Conservation (phyloP, 2,888 invertebrate genomes). For the Plebejus anna region DNA sequence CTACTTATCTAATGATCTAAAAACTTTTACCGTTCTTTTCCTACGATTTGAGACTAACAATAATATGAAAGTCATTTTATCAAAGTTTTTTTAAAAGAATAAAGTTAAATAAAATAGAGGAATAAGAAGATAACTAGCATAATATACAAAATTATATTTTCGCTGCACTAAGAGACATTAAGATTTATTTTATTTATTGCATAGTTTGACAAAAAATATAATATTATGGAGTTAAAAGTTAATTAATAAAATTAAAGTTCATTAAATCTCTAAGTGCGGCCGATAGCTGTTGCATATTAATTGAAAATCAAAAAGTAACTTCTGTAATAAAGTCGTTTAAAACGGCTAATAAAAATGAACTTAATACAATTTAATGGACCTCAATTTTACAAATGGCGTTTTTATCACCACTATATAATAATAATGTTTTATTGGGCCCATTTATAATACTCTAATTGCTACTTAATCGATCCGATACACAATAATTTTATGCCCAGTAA, state of each 20-base stretch:
- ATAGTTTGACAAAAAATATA: no score
- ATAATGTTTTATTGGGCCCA: background rate
- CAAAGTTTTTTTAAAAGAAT: background rate
- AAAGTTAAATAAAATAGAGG: background rate
- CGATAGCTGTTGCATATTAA: no score
- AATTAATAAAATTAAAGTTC: background rate
- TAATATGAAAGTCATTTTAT: background rate
- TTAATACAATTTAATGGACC: background rate
- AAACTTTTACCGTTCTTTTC: constrained; percentile 16
- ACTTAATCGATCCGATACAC: background rate
- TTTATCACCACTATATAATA: background rate
- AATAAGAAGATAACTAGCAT: no score
- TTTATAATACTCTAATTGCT: background rate
- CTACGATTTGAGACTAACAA: constrained; percentile 6
- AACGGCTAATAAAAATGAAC: background rate
- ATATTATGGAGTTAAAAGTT: background rate
- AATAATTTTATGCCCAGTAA: background rate
- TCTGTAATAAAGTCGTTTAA: background rate
- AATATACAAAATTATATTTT: no score
- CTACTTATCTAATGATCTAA: constrained; percentile 25
- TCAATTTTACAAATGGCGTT: background rate
- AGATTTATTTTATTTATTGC: no score
- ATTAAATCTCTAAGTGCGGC: background rate
- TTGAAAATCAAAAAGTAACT: background rate
- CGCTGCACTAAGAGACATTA: no score